Conservation (phyloP, 2,113 vertebrate genomes). For the Taurulus bubalis region DNA sequence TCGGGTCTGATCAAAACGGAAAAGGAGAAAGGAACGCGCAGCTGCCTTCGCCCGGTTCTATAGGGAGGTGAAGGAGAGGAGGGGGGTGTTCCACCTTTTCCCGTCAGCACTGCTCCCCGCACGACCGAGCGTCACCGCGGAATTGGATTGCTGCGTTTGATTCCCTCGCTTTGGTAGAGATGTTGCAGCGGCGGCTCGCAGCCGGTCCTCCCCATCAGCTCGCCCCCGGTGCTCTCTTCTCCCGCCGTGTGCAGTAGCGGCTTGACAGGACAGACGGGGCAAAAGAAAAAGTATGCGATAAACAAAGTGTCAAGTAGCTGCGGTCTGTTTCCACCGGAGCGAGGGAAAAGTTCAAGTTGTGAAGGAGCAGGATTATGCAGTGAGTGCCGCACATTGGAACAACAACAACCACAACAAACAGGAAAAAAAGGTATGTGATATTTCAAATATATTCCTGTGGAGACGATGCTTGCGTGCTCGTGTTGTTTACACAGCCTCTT, state of each 20-base stretch:
- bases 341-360: conserved; percentile 79
- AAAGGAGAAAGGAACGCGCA: conserved; percentile 36
- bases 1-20: conserved; percentile 40
- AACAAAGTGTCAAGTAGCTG: conserved; percentile 67
- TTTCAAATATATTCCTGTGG: conserved; percentile 36
- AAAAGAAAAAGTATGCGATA: conserved; percentile 68
- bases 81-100: not conserved
- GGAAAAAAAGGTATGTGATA: conserved; percentile 78
- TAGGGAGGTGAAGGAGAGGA: too few species aligned
- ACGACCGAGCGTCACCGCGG: conserved; percentile 26
- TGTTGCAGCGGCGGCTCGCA: conserved; percentile 59
- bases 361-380: conserved; percentile 75
- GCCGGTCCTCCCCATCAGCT: conserved; percentile 55
- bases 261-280: conserved; percentile 49
- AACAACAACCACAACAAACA: not conserved
- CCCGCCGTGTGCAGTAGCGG: conserved; percentile 32
- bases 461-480: conserved; percentile 34
- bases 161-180: conserved; percentile 57
- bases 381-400: conserved; percentile 57
- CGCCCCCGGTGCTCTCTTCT: conserved; percentile 37
- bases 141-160: conserved; percentile 73
- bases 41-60: conserved; percentile 22
- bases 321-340: conserved; percentile 52
- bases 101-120: conserved; percentile 22
- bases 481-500: conserved; percentile 34